phyloP scores from a whole-genome alignment of 2,888 invertebrate species.

The Crocallis elinguaria region DNA sequence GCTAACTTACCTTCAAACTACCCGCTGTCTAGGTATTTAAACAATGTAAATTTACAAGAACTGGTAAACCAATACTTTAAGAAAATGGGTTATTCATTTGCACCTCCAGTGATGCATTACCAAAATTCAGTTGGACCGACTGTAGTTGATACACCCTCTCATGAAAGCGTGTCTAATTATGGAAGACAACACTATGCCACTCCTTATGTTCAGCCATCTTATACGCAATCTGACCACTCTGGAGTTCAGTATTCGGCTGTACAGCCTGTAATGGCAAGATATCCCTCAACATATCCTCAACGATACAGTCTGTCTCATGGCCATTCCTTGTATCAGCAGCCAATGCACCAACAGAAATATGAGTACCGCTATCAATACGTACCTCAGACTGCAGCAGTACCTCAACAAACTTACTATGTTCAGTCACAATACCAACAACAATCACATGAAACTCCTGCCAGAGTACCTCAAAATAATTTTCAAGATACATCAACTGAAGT shows the following conservation, averaged over 20 bases:
- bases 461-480: conserved; percentile 36
- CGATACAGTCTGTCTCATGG: conserved; percentile 60
- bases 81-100: conserved; percentile 71
- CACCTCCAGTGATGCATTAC: conserved; percentile 71
- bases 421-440: conserved; percentile 63
- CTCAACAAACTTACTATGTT: conserved; percentile 63
- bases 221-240: conserved; percentile 73
- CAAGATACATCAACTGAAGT: conserved; percentile 44
- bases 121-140: conserved; percentile 50
- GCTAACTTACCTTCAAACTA: conserved; percentile 83
- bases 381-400: conserved; percentile 52
- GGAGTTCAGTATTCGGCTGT: conserved; percentile 79
- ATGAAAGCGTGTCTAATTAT: conserved; percentile 44
- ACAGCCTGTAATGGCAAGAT: conserved; percentile 78
- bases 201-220: conserved; percentile 71
- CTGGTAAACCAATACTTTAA: conserved; percentile 82
- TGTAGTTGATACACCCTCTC: conserved; percentile 41
- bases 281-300: conserved; percentile 65
- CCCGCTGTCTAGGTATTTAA: conserved; percentile 81
- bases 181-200: conserved; percentile 68
- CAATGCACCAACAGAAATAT: conserved; percentile 61
- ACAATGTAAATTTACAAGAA: conserved; percentile 82
- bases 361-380: conserved; percentile 69
- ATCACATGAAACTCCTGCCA: conserved; percentile 41
- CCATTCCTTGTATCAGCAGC: conserved; percentile 63